These are phyloP conservation scores for Lontra canadensis DNA, from an alignment of 2,113 vertebrate species.

Conservation along the genomic window DNA sequence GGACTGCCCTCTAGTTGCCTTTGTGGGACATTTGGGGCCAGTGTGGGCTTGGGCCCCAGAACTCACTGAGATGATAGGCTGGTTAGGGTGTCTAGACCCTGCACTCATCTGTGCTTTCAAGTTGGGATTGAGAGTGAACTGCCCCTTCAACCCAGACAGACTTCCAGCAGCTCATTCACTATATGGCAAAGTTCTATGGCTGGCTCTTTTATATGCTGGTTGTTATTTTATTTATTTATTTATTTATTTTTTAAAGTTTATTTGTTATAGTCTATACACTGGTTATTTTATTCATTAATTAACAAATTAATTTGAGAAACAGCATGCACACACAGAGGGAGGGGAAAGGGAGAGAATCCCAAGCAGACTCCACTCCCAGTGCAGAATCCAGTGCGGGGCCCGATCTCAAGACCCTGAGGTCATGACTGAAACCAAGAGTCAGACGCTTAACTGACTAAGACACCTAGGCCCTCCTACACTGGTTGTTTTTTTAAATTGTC, in stretches of 20 bases:
- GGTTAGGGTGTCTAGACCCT: not conserved
- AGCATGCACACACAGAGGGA: no score
- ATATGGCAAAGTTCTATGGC: not conserved
- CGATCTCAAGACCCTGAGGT: not conserved
- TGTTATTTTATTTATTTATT: not conserved
- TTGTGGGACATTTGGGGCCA: not conserved
- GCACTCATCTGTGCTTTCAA: not conserved
- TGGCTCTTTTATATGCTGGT: not conserved
- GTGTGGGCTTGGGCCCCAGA: not conserved
- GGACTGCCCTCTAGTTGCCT: not conserved
- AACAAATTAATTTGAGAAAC: no score
- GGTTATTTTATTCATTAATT: no score
- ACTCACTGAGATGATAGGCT: not conserved
- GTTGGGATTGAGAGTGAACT: not conserved
- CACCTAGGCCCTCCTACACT: not conserved
- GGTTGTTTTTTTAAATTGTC: not conserved
- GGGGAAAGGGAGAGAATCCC: not conserved
- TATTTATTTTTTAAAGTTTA: not conserved
- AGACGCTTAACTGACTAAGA: not conserved
- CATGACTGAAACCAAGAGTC: not conserved
- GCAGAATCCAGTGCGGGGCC: not conserved
- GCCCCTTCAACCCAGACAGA: not conserved
- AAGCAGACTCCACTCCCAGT: not conserved
- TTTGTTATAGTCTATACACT: not conserved
- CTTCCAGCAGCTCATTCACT: not conserved